These are phyloP conservation scores for Nixonia krombeini DNA, from an alignment of 1,140 invertebrate species.

Conservation along the genomic window DNA sequence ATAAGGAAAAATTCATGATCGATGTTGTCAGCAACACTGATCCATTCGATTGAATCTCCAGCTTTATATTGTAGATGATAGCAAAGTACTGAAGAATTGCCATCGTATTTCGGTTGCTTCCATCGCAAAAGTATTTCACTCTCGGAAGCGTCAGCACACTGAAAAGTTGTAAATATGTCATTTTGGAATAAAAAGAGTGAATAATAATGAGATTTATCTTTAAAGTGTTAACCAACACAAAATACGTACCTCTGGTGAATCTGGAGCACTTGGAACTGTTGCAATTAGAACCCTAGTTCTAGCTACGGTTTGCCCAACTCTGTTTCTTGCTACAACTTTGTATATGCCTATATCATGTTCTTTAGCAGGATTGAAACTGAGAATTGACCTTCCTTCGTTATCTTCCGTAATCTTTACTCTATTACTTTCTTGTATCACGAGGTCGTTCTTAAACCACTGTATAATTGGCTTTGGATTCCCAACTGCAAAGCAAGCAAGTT, in stretches of 20 bases:
- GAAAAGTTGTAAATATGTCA: background rate
- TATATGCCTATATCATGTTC: slow-evolving; percentile 92
- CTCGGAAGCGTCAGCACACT: slow-evolving; percentile 80
- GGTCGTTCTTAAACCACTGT: slow-evolving; percentile 97
- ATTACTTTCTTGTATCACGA: slow-evolving; percentile 85
- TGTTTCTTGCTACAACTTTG: slow-evolving; percentile 94
- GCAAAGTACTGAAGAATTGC: slow-evolving; percentile 86
- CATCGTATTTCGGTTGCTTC: slow-evolving; percentile 89
- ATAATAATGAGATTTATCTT: no score
- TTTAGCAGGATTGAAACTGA: slow-evolving; percentile 82
- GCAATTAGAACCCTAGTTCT: slow-evolving; percentile 82
- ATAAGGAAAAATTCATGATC: slow-evolving; percentile 95
- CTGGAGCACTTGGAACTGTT: slow-evolving; percentile 84
- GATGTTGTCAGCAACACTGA: slow-evolving; percentile 87
- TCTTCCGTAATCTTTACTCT: slow-evolving; percentile 84
- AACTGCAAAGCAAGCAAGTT: slow-evolving; percentile 87
- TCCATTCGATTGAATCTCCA: slow-evolving; percentile 86
- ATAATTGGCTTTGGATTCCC: slow-evolving; percentile 91
- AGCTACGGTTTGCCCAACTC: slow-evolving; percentile 82
- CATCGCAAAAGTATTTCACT: slow-evolving; percentile 89
- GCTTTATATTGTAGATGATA: slow-evolving; percentile 88
- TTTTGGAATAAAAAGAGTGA: background rate
- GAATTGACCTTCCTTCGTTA: slow-evolving; percentile 82
- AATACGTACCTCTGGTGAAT: slow-evolving; percentile 82
- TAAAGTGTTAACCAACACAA: background rate